Base-by-base conservation (phyloP, 2,888 invertebrate species). In the Melipona beecheii region DNA sequence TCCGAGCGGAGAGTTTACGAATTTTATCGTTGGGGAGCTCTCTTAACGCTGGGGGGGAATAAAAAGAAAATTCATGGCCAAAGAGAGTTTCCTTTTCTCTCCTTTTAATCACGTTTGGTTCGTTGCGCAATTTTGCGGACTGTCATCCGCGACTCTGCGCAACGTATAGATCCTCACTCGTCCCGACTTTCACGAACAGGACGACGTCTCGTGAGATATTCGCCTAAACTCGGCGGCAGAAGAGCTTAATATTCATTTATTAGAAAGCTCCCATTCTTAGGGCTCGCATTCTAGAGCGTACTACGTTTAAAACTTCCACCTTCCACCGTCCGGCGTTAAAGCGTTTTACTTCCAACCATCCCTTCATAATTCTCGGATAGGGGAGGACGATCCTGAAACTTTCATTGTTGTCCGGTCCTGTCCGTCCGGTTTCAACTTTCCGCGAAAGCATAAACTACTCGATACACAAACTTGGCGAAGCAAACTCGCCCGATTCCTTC, bases 211-310 rank as follows among this genome's bases (percentile, higher is more conserved):
- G 60, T 52, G 62, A 77, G 76, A 65, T 82, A 76, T 50, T 73
- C 70, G 24, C 60, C 31, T 52, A 27, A 54, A 69, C 56, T 15
- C 24, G 24, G 43, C 24, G 52, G 73, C 58, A 69, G 52, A 75
- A 73, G 49, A 50, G 65, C 77, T 74, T 68, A 82, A 82, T 84
- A 77, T 82, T 83, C 83, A 74, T 74, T 83, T 83, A 82, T 74
- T 84, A 82, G 65, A 75, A 43, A 75, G 36, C 71, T 24, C 21
- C 66, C 24, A 24, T 79, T 79, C 65, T 73, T 77, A 58, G 19
- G n/a, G n/a, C 62, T 68, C 4, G 56, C 64, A 71, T 76, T 76
- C 52, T 81, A 24, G 72, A 72, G 69, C 82, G 73, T 69, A 65
- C 65, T 65, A 73, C 82, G 69, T 76, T 82, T 82, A 81, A 76